phyloP scores from a whole-genome alignment of 2,888 invertebrate genomes.

The Hetaerina titia region DNA sequence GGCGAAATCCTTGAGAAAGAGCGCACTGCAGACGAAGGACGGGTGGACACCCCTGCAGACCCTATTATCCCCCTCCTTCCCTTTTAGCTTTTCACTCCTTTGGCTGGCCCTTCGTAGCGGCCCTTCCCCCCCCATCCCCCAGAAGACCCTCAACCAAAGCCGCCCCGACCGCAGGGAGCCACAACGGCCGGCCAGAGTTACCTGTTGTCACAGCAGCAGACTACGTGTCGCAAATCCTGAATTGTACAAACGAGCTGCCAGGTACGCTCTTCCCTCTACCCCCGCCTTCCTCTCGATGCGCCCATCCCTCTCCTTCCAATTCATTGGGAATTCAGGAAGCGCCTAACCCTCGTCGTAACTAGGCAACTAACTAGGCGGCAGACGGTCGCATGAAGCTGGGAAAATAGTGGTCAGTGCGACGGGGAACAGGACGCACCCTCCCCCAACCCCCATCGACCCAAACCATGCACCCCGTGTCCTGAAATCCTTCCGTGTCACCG shows the following conservation, averaged over 20 bases:
- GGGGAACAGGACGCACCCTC: slow-evolving; percentile 72
- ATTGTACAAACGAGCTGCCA: slow-evolving; percentile 25
- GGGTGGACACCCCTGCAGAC: too few relatives aligned
- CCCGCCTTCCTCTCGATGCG: neutral
- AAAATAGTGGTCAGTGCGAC: slow-evolving; percentile 62
- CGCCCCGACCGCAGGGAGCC: slow-evolving; percentile 8
- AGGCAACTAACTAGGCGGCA: slow-evolving; percentile 70
- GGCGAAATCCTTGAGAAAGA: too few relatives aligned
- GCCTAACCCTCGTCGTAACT: slow-evolving; percentile 71
- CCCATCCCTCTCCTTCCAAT: neutral
- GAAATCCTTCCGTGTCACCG: slow-evolving; percentile 53
- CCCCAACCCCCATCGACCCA: slow-evolving; percentile 70
- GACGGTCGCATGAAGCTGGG: slow-evolving; percentile 31
- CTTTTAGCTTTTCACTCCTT: too few relatives aligned
- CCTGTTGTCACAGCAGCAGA: slow-evolving; percentile 59
- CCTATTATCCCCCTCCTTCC: too few relatives aligned
- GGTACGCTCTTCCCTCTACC: neutral
- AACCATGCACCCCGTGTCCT: slow-evolving; percentile 69
- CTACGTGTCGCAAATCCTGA: slow-evolving; percentile 61
- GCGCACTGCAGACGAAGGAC: too few relatives aligned
- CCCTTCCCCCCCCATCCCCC: too few relatives aligned
- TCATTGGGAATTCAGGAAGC: slow-evolving; percentile 69
- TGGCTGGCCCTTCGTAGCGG: too few relatives aligned
- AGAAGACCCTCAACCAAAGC: neutral
- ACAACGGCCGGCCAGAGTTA: neutral